Conservation (phyloP, 1,140 invertebrate genomes). For the Bombus waltoni region DNA sequence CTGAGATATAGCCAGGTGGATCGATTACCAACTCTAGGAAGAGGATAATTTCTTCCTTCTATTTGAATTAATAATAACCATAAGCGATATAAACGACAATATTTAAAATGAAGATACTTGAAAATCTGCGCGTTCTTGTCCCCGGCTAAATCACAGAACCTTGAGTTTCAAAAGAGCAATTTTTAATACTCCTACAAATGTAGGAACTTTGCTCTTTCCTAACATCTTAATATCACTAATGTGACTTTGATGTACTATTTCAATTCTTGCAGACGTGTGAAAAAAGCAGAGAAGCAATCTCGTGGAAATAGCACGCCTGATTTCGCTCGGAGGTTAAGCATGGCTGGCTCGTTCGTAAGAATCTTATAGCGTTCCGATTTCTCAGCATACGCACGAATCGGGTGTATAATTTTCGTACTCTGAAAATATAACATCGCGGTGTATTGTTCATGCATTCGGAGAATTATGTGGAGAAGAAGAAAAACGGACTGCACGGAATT, state of each 20-base stretch:
- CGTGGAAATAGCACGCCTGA: not conserved
- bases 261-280: not conserved
- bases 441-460: not conserved
- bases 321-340: not conserved
- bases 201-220: not conserved
- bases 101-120: not conserved
- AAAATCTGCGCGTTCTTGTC: not conserved
- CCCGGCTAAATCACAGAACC: too few species aligned
- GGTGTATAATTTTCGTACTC: not conserved
- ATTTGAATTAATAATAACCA: too few species aligned
- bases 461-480: not conserved
- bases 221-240: not conserved
- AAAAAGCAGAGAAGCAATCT: not conserved
- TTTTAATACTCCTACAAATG: not conserved
- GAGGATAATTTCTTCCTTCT: too few species aligned
- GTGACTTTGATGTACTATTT: not conserved
- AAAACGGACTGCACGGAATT: conserved; percentile 3
- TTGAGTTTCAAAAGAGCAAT: not conserved
- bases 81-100: too few species aligned
- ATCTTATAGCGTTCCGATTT: too few species aligned
- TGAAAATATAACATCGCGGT: not conserved
- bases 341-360: not conserved
- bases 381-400: conserved; percentile 4
- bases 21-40: too few species aligned
- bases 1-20: too few species aligned